A percentile compares a stretch with the other conserved stretches of the same genome.
Conservation (phyloP, 1,140 invertebrate species). For the Acromyrmex echinatior region DNA sequence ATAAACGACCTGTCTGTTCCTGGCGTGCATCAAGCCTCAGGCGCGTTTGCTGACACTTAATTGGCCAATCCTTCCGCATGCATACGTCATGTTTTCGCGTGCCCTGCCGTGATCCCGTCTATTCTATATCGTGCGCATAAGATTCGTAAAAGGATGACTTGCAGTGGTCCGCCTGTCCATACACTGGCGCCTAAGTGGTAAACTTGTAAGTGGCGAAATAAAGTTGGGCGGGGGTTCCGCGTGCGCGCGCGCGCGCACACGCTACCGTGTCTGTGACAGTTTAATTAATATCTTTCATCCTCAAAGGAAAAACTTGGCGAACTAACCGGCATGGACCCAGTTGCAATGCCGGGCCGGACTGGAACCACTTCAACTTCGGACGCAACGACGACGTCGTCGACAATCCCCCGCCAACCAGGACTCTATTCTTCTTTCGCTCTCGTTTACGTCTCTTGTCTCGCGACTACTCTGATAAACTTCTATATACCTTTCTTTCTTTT, state of each 20-base stretch:
- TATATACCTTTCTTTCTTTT: constrained; percentile 28
- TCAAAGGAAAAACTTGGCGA: constrained; percentile 86
- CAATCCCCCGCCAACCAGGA: constrained; percentile 17
- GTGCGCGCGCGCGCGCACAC: constrained; percentile 54
- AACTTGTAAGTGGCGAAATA: constrained; percentile 86
- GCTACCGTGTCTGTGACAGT: constrained; percentile 85
- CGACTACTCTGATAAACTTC: constrained; percentile 43
- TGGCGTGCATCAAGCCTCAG: not conserved
- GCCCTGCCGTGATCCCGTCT: not conserved
- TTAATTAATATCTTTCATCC: constrained; percentile 86
- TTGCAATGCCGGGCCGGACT: constrained; percentile 70
- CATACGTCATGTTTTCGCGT: constrained; percentile 42
- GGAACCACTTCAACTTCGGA: constrained; percentile 83
- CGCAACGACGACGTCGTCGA: constrained; percentile 55
- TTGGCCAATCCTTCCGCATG: constrained; percentile 42
- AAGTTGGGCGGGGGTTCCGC: constrained; percentile 78
- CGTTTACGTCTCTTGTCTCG: constrained; percentile 20
- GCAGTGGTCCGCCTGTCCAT: constrained; percentile 14
- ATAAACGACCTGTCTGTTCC: constrained; percentile 13
- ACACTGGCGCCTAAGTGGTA: constrained; percentile 77
- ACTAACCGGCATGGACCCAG: constrained; percentile 77
- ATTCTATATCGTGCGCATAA: constrained; percentile 49
- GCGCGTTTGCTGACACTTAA: constrained; percentile 8
- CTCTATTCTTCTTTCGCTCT: constrained; percentile 38
- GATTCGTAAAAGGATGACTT: constrained; percentile 46